These are phyloP conservation scores for Iselma pallidipennis DNA, from an alignment of 2,888 invertebrate species.

Conservation along the genomic window DNA sequence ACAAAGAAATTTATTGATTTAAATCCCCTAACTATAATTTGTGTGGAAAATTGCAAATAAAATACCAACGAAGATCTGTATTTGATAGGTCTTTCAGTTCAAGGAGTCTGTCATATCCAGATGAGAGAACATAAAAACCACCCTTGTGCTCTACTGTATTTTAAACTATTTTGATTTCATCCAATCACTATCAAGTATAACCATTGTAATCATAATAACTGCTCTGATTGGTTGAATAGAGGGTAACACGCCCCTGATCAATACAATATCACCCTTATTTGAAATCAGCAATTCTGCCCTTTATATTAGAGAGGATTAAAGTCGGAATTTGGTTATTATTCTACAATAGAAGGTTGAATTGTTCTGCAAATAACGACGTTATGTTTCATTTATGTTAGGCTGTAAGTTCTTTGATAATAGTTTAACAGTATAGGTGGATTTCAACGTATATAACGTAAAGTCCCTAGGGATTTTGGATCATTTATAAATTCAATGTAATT, in stretches of 20 bases:
- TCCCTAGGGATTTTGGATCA: constrained; percentile 34
- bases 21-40: not conserved
- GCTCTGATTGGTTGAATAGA: constrained; percentile 28
- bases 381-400: not conserved
- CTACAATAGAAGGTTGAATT: not conserved
- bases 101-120: not conserved
- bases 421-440: not conserved
- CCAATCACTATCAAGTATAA: constrained; percentile 16
- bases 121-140: not conserved
- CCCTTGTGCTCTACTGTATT: constrained; percentile 2
- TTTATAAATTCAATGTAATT: constrained; percentile 19
- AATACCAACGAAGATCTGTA: not conserved
- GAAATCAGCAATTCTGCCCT: not conserved
- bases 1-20: not conserved
- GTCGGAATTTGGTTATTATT: not conserved
- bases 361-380: not conserved
- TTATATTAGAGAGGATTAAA: not conserved
- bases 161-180: constrained; percentile 1
- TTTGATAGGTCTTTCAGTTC: not conserved
- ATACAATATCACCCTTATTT: constrained; percentile 14
- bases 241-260: constrained; percentile 26
- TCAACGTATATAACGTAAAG: constrained; percentile 37
- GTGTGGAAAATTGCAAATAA: not conserved
- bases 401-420: not conserved
- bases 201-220: constrained; percentile 10